A percentile compares a stretch with the other conserved stretches of the same genome.
These are phyloP conservation scores for Galago senegalensis DNA, from an alignment of 2,797 vertebrate species.

Conservation along the genomic window DNA sequence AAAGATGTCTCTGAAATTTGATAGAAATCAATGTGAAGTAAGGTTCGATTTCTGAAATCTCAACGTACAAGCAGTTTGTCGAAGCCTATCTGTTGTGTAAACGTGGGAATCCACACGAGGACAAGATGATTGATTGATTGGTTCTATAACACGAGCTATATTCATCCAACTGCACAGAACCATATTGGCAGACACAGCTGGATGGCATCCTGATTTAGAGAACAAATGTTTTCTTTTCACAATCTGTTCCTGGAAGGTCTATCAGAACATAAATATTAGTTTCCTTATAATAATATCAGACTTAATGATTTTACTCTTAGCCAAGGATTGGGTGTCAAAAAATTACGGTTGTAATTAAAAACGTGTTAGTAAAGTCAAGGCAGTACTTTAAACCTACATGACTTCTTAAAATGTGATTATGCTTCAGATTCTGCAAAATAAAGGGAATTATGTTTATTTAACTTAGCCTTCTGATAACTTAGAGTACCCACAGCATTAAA, in stretches of 20 bases:
- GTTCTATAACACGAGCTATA: not conserved
- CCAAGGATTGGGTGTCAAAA: not conserved
- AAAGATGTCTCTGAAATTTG: slow-evolving; percentile 51
- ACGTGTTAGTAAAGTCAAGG: not conserved
- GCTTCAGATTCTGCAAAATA: not conserved
- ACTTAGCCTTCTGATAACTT: not conserved
- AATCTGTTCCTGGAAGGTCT: not conserved
- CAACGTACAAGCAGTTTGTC: not conserved
- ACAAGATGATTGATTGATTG: slow-evolving; percentile 1
- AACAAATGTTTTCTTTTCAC: not conserved
- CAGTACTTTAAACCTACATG: not conserved
- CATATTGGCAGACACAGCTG: not conserved
- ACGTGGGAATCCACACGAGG: not conserved
- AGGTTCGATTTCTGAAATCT: slow-evolving; percentile 51
- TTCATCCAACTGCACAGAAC: not conserved
- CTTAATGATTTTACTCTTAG: slow-evolving; percentile 25
- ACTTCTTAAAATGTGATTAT: slow-evolving; percentile 1
- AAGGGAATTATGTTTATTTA: not conserved
- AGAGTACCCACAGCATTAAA: not conserved
- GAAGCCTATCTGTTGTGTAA: not conserved
- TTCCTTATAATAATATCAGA: slow-evolving; percentile 1
- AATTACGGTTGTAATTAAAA: slow-evolving; percentile 14
- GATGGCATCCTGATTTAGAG: not conserved
- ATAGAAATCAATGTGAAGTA: slow-evolving; percentile 62
- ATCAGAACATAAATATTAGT: not conserved